phyloP scores from a whole-genome alignment of 2,113 vertebrate species.

The Quiscalus mexicanus region DNA sequence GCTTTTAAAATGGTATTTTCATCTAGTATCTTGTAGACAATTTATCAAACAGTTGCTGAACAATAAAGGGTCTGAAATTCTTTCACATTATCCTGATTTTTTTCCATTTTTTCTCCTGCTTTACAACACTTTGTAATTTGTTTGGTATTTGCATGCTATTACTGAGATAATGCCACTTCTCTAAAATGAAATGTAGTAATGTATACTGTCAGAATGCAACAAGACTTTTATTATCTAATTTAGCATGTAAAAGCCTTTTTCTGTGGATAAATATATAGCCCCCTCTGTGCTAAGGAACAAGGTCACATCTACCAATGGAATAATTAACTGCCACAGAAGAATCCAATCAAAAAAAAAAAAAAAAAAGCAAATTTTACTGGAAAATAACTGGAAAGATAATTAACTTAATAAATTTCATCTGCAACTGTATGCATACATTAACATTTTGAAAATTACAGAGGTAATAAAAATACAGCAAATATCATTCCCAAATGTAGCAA shows the following conservation, averaged over 20 bases:
- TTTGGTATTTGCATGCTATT: slow-evolving; percentile 8
- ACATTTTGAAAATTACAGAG: slow-evolving; percentile 33
- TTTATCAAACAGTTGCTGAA: not conserved
- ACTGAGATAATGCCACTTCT: slow-evolving; percentile 2
- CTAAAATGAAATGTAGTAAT: not conserved
- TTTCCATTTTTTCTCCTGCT: not conserved
- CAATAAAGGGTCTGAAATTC: not conserved
- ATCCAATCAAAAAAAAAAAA: not conserved
- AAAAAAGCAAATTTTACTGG: not conserved
- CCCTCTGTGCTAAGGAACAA: not conserved
- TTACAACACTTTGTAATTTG: slow-evolving; percentile 13
- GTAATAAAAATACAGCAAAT: slow-evolving; percentile 43
- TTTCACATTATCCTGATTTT: not conserved
- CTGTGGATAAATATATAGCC: not conserved
- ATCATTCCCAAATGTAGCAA: slow-evolving; percentile 11
- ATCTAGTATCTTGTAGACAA: not conserved
- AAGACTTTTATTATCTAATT: slow-evolving; percentile 24
- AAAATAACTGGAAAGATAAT: slow-evolving; percentile 49
- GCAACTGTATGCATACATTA: slow-evolving; percentile 23
- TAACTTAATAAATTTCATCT: slow-evolving; percentile 23
- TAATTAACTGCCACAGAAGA: slow-evolving; percentile 33
- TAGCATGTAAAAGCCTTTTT: not conserved
- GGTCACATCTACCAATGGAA: not conserved
- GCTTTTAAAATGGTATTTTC: not conserved
- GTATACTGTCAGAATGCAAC: not conserved